These are phyloP conservation scores for Holothuria leucospilota DNA, from an alignment of 53 echinoderm and acorn worm genomes.

Conservation along the genomic window DNA sequence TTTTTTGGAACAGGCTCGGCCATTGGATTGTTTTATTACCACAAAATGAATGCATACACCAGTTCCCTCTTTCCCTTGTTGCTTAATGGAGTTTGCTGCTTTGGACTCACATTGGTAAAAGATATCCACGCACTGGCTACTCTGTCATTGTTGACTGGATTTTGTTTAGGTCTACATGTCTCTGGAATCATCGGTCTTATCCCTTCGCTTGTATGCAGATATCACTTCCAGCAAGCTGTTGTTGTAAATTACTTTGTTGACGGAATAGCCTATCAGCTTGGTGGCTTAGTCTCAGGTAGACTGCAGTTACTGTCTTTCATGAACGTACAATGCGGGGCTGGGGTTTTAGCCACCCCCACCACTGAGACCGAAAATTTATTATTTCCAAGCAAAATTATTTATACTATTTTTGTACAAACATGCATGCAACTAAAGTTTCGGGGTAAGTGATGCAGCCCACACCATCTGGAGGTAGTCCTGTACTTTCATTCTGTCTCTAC, in stretches of 20 bases:
- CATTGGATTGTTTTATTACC: neutral
- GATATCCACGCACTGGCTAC: neutral
- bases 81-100: neutral
- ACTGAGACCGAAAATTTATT: no score
- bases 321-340: no score
- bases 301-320: no score
- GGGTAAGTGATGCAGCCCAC: no score
- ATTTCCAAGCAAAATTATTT: no score
- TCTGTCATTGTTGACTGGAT: neutral
- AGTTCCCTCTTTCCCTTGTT: neutral
- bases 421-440: no score
- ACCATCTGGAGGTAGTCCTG: no score
- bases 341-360: no score
- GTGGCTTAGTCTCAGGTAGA: constrained; percentile 8
- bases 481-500: no score
- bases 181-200: neutral
- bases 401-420: no score
- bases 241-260: neutral
- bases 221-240: constrained; percentile 12
- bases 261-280: constrained; percentile 21
- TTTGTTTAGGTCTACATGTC: neutral
- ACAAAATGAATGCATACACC: constrained; percentile 13
- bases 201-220: constrained; percentile 7
- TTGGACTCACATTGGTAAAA: neutral
- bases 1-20: neutral